These are phyloP conservation scores for Parus major DNA, from an alignment of 2,113 vertebrate genomes.

Conservation along the genomic window DNA sequence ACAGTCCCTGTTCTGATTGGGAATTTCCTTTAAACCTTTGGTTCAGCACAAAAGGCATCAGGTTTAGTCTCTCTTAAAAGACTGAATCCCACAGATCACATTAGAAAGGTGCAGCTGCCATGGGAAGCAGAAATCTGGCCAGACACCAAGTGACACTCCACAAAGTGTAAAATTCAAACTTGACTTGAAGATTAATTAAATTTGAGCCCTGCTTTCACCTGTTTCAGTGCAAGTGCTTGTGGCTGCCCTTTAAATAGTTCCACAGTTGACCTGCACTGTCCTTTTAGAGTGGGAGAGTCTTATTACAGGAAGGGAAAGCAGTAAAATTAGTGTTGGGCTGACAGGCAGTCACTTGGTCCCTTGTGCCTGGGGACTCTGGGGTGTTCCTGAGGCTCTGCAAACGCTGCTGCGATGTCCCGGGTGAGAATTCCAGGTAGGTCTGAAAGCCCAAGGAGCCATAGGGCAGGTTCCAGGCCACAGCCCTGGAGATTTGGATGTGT, in stretches of 20 bases:
- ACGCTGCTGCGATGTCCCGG: conserved; percentile 76
- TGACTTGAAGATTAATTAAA: background rate
- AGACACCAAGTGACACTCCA: background rate
- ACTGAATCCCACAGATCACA: background rate
- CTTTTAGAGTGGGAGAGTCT: conserved; percentile 64
- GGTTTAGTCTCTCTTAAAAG: background rate
- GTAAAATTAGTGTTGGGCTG: background rate
- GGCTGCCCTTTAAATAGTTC: conserved; percentile 66
- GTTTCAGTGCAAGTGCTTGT: conserved; percentile 1
- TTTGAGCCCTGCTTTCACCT: conserved; percentile 42
- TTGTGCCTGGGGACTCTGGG: background rate
- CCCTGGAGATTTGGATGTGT: background rate
- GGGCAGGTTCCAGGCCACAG: background rate
- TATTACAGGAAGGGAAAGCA: conserved; percentile 59
- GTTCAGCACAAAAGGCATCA: background rate
- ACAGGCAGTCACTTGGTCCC: background rate
- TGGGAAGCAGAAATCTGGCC: background rate
- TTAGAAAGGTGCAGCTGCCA: background rate
- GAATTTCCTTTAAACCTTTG: background rate
- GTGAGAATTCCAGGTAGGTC: conserved; percentile 83
- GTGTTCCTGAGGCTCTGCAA: background rate
- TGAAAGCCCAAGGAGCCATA: background rate
- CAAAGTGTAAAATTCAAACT: background rate
- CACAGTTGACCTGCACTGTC: conserved; percentile 28
- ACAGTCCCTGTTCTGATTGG: background rate